Percentiles rank a stretch among this genome's conserved stretches.
Evolutionary conservation across 2,113 vertebrate species (phyloP).

Genomic region (Dicentrarchus labrax): DNA sequence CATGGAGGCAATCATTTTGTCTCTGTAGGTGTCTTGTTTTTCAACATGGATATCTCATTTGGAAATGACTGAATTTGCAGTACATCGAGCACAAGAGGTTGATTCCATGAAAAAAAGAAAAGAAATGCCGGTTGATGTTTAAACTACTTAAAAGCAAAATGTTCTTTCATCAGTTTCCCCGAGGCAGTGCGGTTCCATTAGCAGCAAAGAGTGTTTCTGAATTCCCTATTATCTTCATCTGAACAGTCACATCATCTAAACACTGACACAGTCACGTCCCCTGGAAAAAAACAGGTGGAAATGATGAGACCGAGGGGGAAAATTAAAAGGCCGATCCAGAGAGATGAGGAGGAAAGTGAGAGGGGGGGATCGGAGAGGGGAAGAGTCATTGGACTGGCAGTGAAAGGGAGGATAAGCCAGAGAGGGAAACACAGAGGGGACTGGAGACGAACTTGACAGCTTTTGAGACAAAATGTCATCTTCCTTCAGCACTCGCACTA

Average conservation of each 20-base stretch:
- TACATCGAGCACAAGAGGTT: background rate
- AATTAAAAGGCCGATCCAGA: background rate
- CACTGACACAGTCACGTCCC: background rate
- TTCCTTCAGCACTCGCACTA: background rate
- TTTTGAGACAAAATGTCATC: conserved; percentile 49
- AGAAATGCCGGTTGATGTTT: conserved; percentile 14
- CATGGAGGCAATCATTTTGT: conserved; percentile 23
- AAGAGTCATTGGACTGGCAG: conserved; percentile 4
- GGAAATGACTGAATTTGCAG: background rate
- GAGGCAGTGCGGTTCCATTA: conserved; percentile 29
- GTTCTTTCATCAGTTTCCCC: conserved; percentile 27
- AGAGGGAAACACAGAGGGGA: background rate
- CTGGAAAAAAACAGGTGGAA: conserved; percentile 26
- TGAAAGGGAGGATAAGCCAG: conserved; percentile 25
- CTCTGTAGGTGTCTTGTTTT: conserved; percentile 19
- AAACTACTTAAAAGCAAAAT: conserved; percentile 45
- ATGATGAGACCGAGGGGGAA: background rate
- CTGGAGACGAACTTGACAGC: conserved; percentile 26
- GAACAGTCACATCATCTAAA: conserved; percentile 32
- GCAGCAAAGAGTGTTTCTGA: conserved; percentile 18
- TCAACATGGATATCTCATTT: conserved; percentile 9
- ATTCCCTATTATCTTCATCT: conserved; percentile 39
- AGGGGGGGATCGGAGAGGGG: background rate
- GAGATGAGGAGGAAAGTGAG: background rate
- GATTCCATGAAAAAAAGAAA: conserved; percentile 17